Evolutionary conservation across 2,888 invertebrate species (phyloP).

Genomic region (Gibbula magus): DNA sequence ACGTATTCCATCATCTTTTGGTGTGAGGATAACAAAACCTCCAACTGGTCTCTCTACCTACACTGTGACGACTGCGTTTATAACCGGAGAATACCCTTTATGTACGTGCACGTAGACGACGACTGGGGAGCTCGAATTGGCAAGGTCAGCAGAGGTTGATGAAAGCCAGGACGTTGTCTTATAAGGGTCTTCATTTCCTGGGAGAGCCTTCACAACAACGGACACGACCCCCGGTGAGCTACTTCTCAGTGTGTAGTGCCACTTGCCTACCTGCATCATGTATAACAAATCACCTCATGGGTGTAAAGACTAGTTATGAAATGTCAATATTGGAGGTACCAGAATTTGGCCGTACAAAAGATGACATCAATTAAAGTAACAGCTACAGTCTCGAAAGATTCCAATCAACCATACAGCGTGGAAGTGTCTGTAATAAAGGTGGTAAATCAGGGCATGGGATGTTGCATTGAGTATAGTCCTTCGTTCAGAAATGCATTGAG

Average conservation of each 20-base stretch:
- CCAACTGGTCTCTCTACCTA: not conserved
- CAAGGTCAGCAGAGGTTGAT: not conserved
- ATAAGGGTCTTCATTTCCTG: not conserved
- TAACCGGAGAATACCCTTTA: slow-evolving; percentile 17
- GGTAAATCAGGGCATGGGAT: too few species aligned
- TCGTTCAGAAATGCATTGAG: too few species aligned
- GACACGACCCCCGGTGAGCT: not conserved
- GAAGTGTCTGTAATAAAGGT: too few species aligned
- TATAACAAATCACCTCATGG: too few species aligned
- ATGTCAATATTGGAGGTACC: too few species aligned
- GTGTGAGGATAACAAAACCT: not conserved
- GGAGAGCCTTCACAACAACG: not conserved
- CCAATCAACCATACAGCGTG: too few species aligned
- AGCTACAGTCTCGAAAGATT: too few species aligned
- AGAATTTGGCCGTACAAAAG: too few species aligned
- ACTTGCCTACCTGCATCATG: too few species aligned
- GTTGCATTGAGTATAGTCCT: too few species aligned
- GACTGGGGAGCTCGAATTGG: not conserved
- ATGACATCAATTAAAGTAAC: too few species aligned
- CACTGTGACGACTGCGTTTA: slow-evolving; percentile 6
- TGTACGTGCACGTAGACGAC: slow-evolving; percentile 9
- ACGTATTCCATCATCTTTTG: not conserved
- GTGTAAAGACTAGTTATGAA: too few species aligned
- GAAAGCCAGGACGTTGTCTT: not conserved
- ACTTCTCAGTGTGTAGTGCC: not conserved